Evolutionary conservation across 2,888 invertebrate genomes (phyloP).

Genomic region (Xanthia icteritia): DNA sequence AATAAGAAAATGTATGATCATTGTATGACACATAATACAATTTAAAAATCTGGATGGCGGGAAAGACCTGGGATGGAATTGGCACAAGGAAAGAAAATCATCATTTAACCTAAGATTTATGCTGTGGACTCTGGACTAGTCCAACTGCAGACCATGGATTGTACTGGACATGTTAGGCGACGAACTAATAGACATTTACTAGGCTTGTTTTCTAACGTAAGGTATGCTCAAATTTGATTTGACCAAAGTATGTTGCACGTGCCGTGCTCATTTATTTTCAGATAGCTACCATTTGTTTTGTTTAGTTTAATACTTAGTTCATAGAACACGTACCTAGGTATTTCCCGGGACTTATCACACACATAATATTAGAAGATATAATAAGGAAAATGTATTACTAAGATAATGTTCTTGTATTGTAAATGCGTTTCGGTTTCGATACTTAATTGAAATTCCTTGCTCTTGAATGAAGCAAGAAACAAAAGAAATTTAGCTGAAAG

Average conservation of each 20-base stretch:
- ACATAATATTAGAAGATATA: not conserved
- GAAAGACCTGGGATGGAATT: not conserved
- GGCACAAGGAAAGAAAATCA: constrained; percentile 12
- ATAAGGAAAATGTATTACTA: constrained; percentile 39
- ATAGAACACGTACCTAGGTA: not conserved
- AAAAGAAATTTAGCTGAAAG: constrained; percentile 5
- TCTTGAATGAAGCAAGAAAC: constrained; percentile 19
- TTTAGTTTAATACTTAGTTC: not conserved
- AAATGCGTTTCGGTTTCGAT: constrained; percentile 6
- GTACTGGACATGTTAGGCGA: no score
- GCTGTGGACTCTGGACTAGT: not conserved
- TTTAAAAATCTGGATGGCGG: no score
- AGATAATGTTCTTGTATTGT: constrained; percentile 16
- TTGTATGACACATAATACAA: no score
- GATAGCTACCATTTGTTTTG: constrained; percentile 18
- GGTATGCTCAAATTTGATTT: no score
- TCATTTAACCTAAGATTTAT: not conserved
- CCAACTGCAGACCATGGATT: not conserved
- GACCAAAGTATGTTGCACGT: not conserved
- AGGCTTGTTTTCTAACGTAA: no score
- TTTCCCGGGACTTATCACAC: constrained; percentile 12
- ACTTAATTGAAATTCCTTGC: constrained; percentile 28
- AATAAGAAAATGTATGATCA: no score
- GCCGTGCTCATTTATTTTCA: not conserved
- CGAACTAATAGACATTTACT: not conserved